Percentiles rank a stretch among this genome's conserved stretches.
Evolutionary conservation across 2,888 invertebrate genomes (phyloP).

Genomic region (Agrochola circellaris): DNA sequence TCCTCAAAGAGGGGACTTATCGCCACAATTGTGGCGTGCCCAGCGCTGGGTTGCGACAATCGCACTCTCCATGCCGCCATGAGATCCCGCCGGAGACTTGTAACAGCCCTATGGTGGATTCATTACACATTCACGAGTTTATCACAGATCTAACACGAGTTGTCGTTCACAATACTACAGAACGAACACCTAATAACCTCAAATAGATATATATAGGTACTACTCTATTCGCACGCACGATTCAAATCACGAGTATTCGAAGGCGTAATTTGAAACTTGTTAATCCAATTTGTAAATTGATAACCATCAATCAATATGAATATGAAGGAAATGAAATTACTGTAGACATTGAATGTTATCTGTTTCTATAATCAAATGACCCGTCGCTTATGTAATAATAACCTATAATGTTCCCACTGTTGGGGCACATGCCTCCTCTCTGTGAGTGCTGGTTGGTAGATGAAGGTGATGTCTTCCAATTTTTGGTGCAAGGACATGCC

Average conservation of each 20-base stretch:
- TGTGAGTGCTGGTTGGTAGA: no score
- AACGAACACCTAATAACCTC: conserved; percentile 29
- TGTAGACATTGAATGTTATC: background rate
- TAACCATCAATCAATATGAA: conserved; percentile 15
- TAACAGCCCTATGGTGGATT: conserved; percentile 43
- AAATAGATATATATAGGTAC: conserved; percentile 23
- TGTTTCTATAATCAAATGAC: background rate
- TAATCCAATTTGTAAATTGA: conserved; percentile 28
- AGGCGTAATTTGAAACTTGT: conserved; percentile 30
- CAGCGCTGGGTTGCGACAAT: no score
- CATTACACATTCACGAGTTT: conserved; percentile 55
- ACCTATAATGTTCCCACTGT: no score
- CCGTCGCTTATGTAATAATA: background rate
- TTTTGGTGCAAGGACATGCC: no score
- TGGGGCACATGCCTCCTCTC: no score
- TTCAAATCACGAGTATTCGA: conserved; percentile 9
- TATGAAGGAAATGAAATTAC: background rate
- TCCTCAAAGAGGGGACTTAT: no score
- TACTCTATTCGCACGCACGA: conserved; percentile 6
- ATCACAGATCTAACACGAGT: conserved; percentile 52
- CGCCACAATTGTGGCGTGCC: no score
- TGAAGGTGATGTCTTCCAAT: no score
- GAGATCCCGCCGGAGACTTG: no score
- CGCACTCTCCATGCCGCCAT: no score
- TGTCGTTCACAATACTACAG: conserved; percentile 50